These are phyloP conservation scores for Benthosema pterotum DNA, from an alignment of 2,797 vertebrate genomes.

Conservation along the genomic window DNA sequence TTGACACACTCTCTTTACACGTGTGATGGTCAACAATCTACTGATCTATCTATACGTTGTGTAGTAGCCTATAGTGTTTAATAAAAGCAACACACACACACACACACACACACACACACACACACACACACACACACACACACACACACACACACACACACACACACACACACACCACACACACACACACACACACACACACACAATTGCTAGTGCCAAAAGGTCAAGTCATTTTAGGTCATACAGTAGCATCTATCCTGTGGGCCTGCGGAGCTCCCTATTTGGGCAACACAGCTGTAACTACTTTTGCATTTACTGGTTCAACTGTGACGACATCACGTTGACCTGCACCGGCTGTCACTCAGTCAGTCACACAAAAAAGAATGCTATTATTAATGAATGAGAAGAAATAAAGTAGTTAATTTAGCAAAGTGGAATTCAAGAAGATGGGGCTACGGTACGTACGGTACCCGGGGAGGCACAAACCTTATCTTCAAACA, in stretches of 20 bases:
- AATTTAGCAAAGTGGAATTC: conserved; percentile 71
- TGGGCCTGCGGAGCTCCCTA: too few relatives aligned
- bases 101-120: too few relatives aligned
- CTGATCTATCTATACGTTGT: too few relatives aligned
- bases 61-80: too few relatives aligned
- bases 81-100: too few relatives aligned
- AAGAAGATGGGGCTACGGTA: conserved; percentile 76
- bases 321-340: conserved; percentile 24
- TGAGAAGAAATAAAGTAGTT: conserved; percentile 27
- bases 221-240: conserved; percentile 42
- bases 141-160: too few relatives aligned
- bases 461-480: conserved; percentile 82
- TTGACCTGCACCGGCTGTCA: conserved; percentile 2
- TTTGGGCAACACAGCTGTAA: neutral
- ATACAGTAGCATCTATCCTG: conserved; percentile 29
- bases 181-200: too few relatives aligned
- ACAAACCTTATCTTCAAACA: conserved; percentile 87
- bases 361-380: too few relatives aligned
- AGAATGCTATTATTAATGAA: neutral
- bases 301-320: conserved; percentile 25
- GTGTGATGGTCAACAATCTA: too few relatives aligned
- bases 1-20: conserved; percentile 30
- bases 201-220: conserved; percentile 10
- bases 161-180: too few relatives aligned
- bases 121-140: too few relatives aligned